These are phyloP conservation scores for Spicauda simplicius DNA, from an alignment of 2,888 invertebrate species.

Conservation along the genomic window DNA sequence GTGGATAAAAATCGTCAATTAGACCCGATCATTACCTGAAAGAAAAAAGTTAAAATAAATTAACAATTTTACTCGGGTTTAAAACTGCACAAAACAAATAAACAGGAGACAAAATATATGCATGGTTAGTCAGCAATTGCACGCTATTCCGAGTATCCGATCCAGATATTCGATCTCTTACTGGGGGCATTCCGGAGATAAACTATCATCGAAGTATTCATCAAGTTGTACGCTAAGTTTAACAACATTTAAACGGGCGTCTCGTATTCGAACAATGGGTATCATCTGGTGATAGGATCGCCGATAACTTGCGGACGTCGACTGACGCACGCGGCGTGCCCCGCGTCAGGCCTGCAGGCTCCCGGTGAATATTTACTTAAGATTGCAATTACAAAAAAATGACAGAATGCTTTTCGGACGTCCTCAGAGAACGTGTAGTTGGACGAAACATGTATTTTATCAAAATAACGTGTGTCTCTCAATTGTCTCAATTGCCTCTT, in stretches of 20 bases:
- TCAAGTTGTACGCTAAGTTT: constrained; percentile 58
- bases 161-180: constrained; percentile 37
- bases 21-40: too few relatives aligned
- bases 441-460: too few relatives aligned
- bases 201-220: constrained; percentile 59
- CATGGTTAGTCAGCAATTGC: constrained; percentile 26
- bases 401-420: too few relatives aligned
- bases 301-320: constrained; percentile 55
- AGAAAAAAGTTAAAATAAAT: not conserved
- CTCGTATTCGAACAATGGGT: constrained; percentile 60
- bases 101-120: constrained; percentile 3
- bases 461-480: too few relatives aligned
- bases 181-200: constrained; percentile 57
- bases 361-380: constrained; percentile 18
- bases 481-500: too few relatives aligned
- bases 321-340: constrained; percentile 46
- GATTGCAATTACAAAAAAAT: not conserved
- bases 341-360: constrained; percentile 35
- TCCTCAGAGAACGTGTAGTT: too few relatives aligned
- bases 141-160: constrained; percentile 30
- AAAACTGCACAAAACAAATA: not conserved
- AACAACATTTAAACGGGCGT: constrained; percentile 60
- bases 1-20: too few relatives aligned
- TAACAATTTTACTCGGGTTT: too few relatives aligned
- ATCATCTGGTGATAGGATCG: constrained; percentile 67